Evolutionary conservation across 2,113 vertebrate genomes (phyloP), one percentile per base, ranked within the genome.

Genomic region (Pagrus major): DNA sequence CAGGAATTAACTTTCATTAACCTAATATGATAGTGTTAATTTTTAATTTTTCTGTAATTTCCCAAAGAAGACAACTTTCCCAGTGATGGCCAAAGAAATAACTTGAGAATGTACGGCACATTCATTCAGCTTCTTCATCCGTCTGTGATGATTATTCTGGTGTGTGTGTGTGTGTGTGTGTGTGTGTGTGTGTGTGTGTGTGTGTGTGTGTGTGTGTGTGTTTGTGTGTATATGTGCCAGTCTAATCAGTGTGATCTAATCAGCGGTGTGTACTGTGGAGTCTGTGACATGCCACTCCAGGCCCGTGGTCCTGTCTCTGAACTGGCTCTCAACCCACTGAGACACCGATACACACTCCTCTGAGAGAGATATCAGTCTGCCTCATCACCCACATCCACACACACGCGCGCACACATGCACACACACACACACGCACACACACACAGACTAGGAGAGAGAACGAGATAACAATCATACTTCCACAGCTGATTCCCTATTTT

Each of bases 401-500:
- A 77, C 81, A 80, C 71, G n/a, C n/a, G n/a, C n/a, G n/a, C n/a
- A 76, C 76, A 84, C 68, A 71, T 65, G 33, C 78, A 56, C 71
- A 65, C 88, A 78, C 86, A 72, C 75, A 78, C 71, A 78, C 87
- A 60, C 82, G 67, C 85, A 86, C 88, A 74, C 78, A 78, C 68
- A 80, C 71, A 66, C 58, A 46, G 54, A 51, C 54, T 23, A 65
- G 71, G 69, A 87, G 81, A 89, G 86, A 84, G 88, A 87, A 86
- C 61, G 59, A 92, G 94, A 95, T 95, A 94, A 93, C 93, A 94
- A 94, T 95, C 93, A 91, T 89, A 91, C 93, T 93, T 93, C 90
- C 91, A 92, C 94, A 92, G 88, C 93, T 91, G 94, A 95, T 94
- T 93, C 91, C 91, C 90, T 89, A 91, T 91, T 89, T 94, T 93